phyloP scores from a whole-genome alignment of 1,140 invertebrate species.

The Globodera ellingtonae region DNA sequence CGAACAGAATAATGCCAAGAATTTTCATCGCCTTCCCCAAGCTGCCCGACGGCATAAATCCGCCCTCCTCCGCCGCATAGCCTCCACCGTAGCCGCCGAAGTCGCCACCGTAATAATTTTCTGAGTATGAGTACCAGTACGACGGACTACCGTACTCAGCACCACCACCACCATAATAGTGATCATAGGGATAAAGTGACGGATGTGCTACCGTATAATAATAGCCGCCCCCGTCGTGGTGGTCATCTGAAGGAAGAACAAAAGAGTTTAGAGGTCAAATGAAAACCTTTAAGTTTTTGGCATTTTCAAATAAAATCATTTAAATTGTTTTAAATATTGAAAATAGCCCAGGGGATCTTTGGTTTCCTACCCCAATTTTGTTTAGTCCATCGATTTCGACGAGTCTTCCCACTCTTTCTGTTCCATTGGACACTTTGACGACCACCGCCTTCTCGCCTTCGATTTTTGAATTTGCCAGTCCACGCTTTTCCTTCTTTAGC shows the following conservation, averaged over 20 bases:
- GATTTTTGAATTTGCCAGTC: not conserved
- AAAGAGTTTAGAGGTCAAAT: too few relatives aligned
- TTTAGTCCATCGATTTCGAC: not conserved
- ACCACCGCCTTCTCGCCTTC: not conserved
- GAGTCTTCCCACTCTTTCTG: not conserved
- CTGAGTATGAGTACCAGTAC: not conserved
- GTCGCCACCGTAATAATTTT: not conserved
- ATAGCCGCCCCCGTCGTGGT: not conserved
- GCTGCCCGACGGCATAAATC: not conserved
- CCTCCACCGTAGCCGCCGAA: not conserved
- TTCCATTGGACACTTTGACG: not conserved
- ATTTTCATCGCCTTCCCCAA: not conserved
- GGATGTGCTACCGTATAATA: constrained; percentile 1
- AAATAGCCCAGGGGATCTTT: not conserved
- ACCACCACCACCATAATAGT: not conserved
- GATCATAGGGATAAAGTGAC: not conserved
- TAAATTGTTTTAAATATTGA: too few relatives aligned
- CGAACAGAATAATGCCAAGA: not conserved
- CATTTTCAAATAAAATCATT: too few relatives aligned
- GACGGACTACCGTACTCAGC: not conserved
- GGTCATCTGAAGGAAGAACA: not conserved
- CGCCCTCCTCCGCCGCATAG: not conserved
- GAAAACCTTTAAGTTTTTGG: too few relatives aligned
- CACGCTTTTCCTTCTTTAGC: not conserved
- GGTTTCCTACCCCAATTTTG: not conserved